phyloP scores from a whole-genome alignment of 2,113 vertebrate species.

The Chaetura pelagica region DNA sequence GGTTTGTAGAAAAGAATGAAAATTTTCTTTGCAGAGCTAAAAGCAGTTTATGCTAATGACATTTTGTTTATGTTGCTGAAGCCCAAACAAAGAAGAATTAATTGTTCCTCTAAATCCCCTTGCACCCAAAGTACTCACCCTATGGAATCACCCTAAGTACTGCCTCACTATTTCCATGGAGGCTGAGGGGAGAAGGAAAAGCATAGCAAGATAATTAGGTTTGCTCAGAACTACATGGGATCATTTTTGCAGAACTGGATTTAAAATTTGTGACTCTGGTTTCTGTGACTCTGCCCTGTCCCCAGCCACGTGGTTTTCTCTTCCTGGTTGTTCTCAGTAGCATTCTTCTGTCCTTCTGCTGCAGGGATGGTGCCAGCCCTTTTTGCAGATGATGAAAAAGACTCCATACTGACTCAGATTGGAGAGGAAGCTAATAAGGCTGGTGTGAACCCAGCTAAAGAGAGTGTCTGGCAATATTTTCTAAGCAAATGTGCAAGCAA shows the following conservation, averaged over 20 bases:
- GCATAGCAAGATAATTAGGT: not conserved
- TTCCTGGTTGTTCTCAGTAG: slow-evolving; percentile 3
- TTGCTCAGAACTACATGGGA: not conserved
- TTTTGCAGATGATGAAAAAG: slow-evolving; percentile 93
- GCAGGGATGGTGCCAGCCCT: slow-evolving; percentile 94
- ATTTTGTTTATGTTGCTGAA: not conserved
- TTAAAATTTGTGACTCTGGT: not conserved
- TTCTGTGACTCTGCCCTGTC: slow-evolving; percentile 7
- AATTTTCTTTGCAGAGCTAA: not conserved
- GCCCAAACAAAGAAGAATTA: not conserved
- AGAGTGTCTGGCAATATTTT: slow-evolving; percentile 94
- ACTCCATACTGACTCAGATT: slow-evolving; percentile 83
- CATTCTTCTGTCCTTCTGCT: not conserved
- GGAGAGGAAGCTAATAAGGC: slow-evolving; percentile 84
- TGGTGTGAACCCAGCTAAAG: slow-evolving; percentile 84
- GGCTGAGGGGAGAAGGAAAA: not conserved
- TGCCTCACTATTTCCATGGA: not conserved
- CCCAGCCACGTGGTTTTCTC: slow-evolving; percentile 19
- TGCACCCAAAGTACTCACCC: too few species aligned
- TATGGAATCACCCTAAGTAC: not conserved
- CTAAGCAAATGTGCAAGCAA: slow-evolving; percentile 92
- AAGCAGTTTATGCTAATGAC: not conserved
- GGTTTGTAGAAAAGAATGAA: not conserved
- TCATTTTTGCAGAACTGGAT: not conserved
- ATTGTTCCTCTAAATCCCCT: not conserved